phyloP scores from a whole-genome alignment of 2,797 vertebrate genomes.

The Alfaro cultratus region DNA sequence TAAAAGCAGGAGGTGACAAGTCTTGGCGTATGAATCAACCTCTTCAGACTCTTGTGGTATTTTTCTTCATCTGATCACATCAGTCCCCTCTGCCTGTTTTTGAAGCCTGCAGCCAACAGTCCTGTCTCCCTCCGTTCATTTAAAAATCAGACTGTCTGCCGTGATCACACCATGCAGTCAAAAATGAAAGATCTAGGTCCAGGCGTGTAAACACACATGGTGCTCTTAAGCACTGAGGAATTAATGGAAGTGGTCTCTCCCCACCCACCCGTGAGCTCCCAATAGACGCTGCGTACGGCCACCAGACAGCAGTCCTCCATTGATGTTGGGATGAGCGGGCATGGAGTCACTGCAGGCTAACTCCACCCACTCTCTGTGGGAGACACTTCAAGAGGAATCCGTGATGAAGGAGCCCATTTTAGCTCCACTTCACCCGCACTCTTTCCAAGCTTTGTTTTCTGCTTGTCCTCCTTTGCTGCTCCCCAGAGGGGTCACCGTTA shows the following conservation, averaged over 20 bases:
- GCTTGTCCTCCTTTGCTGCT: slow-evolving; percentile 31
- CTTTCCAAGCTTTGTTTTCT: slow-evolving; percentile 48
- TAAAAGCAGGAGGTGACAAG: neutral
- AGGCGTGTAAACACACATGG: neutral
- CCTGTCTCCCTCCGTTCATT: neutral
- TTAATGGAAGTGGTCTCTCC: slow-evolving; percentile 13
- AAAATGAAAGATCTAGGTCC: neutral
- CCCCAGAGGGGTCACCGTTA: slow-evolving; percentile 54
- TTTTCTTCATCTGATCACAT: slow-evolving; percentile 8
- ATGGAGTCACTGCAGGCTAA: slow-evolving; percentile 59
- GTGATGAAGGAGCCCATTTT: slow-evolving; percentile 56
- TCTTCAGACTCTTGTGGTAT: neutral
- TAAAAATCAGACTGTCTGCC: neutral
- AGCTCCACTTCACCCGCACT: slow-evolving; percentile 23
- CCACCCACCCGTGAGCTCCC: neutral
- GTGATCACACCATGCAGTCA: neutral
- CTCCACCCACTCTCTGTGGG: slow-evolving; percentile 53
- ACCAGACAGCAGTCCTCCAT: slow-evolving; percentile 61
- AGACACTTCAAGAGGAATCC: slow-evolving; percentile 74
- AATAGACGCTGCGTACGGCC: neutral
- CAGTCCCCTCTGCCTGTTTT: neutral
- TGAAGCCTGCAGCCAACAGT: neutral
- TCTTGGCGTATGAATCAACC: neutral
- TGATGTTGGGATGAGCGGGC: slow-evolving; percentile 57
- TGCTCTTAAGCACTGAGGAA: slow-evolving; percentile 1